Evolutionary conservation across 2,797 vertebrate genomes (phyloP), one percentile per base, ranked within the genome.

Genomic region (Chlorospingus semifuscus): DNA sequence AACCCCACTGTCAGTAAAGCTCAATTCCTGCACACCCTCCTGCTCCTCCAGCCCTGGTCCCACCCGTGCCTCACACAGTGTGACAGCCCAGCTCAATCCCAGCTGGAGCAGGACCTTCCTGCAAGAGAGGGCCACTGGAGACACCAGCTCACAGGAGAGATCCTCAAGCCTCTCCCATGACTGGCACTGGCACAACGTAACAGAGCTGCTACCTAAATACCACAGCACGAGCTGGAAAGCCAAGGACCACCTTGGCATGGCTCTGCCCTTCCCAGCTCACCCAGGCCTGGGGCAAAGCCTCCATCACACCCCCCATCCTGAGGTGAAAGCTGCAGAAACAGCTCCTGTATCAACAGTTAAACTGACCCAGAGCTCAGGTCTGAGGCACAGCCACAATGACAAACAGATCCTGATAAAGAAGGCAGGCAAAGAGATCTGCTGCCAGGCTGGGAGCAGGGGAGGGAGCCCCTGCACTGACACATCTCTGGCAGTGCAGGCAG

Each of bases 381-480:
- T 0, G 0, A 72, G 44, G 44, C 46, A 90, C 24, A 36, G 49
- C 34, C 77, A 61, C 34, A 30, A 18, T 0, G 0, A 55, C 36
- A 70, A 77, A 56, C 14, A 75, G 50, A 79, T 39, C 55, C 39
- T 5, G 0, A 52, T 3, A 15, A 32, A 44, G 30, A 70, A n/a
- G 16, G 29, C 1, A 46, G 9, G 41, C 32, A 74, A 83, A 36
- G 34, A 59, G 36, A 55, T 36, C 37, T 59, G 66, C 86, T 77
- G 90, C 39, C 59, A 68, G 57, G 22, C 41, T 57, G 42, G 24
- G 34, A 65, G 34, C 53, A 46, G n/a, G 44, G 68, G 11, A 89
- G 32, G 32, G 32, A 88, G 50, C 37, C 74, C 69, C 74, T 32
- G 88, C 76, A 71, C 34, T 2, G 2, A 26, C 49, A 44, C 21